Evolutionary conservation across 2,888 invertebrate species (phyloP), one percentile per base, ranked within the genome.

Genomic region (Endotricha flammealis): DNA sequence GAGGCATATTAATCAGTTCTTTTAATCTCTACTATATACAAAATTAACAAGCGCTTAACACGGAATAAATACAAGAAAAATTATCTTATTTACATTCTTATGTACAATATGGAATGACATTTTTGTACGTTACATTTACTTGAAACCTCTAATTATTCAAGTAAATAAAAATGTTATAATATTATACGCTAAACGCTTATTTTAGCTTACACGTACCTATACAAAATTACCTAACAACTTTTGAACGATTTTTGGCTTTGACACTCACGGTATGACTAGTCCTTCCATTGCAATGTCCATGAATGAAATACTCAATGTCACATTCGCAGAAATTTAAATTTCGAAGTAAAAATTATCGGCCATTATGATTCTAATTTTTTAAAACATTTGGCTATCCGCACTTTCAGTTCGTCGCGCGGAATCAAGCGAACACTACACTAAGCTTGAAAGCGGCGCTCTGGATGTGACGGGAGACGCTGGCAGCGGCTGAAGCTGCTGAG

Each of bases 401-500:
- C 51, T 58, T 43, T 58, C 53, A 38, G 49, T 53, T 40, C 59
- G 53, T 52, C 64, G 62, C 57, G 69, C 75, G 72, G 73, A 66
- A 53, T 80, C 68, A 47, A 78, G 63, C 65, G 74, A 61, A 66
- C 75, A 87, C 88, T 88, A 89, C 68, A 91, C 91, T 50, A 91
- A 75, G 44, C 91, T 90, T 6, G 91, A 91, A 54, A 91, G 88
- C 31, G 91, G 91, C 41, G 91, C 91, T 61, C 91, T 79, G 30
- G 89, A 90, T 6, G 88, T 87, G 12, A 91, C 91, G 0, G 91
- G 91, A 42, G 91, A 91, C 7, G 90, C 80, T 0, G 91, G 90
- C 46, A 91, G 70, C 39, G 72, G 81, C 48, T 82, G 86, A 41
- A 76, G 62, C 60, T 69, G 83, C 55, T 82, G 81, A 17, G 81